A percentile compares a stretch with the other conserved stretches of the same genome.
Evolutionary conservation across 2,888 invertebrate genomes (phyloP).

Genomic region (Amblyteles armatorius): DNA sequence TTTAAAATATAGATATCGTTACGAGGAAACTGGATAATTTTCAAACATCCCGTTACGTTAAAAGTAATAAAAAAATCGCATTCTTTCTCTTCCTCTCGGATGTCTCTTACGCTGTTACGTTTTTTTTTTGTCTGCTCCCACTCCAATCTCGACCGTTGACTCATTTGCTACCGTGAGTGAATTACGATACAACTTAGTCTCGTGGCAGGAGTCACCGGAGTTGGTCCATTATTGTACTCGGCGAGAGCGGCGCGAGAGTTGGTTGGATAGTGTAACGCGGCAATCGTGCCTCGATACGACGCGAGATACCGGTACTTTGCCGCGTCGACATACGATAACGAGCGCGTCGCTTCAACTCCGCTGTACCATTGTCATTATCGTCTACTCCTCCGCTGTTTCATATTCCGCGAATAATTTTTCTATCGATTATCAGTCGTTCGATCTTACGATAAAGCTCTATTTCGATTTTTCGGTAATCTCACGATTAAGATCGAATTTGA

Average conservation of each 20-base stretch:
- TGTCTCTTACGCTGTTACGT: background rate
- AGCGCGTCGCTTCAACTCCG: background rate
- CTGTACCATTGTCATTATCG: background rate
- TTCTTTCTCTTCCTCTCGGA: too few relatives aligned
- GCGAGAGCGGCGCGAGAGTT: background rate
- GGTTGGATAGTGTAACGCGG: background rate
- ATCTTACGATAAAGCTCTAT: too few relatives aligned
- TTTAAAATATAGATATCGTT: too few relatives aligned
- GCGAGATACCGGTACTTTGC: background rate
- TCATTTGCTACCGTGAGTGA: conserved; percentile 11
- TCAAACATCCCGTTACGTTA: too few relatives aligned
- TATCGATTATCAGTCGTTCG: too few relatives aligned
- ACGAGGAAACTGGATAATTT: too few relatives aligned
- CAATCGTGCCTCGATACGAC: conserved; percentile 2
- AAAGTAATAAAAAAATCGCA: too few relatives aligned
- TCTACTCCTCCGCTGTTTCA: background rate
- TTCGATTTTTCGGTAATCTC: too few relatives aligned
- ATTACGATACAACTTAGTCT: conserved; percentile 23
- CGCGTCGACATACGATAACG: background rate
- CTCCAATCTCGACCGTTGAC: conserved; percentile 6
- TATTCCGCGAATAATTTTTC: background rate
- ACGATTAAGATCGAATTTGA: too few relatives aligned
- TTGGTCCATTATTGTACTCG: conserved; percentile 6
- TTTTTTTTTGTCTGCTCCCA: conserved; percentile 1
- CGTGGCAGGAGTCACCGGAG: background rate